Base-by-base conservation (phyloP, 1,140 invertebrate species). In the Pogonus chalceus region DNA sequence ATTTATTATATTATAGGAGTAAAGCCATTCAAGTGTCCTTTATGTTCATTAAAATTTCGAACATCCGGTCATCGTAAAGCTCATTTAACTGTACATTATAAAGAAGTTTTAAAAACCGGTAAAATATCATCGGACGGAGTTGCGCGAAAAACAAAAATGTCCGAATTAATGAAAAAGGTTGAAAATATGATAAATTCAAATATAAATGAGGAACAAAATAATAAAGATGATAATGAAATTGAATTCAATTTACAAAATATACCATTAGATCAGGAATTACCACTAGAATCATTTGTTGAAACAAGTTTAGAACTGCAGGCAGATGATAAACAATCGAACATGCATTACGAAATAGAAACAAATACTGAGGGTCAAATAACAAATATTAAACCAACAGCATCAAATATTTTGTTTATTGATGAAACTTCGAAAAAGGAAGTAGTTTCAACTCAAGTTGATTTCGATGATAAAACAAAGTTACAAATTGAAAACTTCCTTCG, bases 51-150 rank as follows among this genome's bases (percentile, higher is more conserved):
- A 20, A 69, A 72, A 51, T 88, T 87, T 62, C 67, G 84, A 63
- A 88, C 84, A 1, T 78, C 81, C 1, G 82, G 82, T 4, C 83
- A 85, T 56, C 73, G 78, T 23, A 84, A 83, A 59, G 75, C 79
- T 20, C 86, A 88, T 57, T 12, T 43, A 4, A 18, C 37, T 12
- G 37, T 43, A 4, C 37, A 43, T 18, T 43, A 12, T 43, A 43
- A 43, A 43, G 37, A 43, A 43, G 37, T 16, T 43, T 43, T 18
- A 16, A 9, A 18, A 12, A 43, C 37, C 3, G 37, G 37, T 18
- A 43, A 43, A 43, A 9, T 43, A 12, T 16, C 37, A 9, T 3
- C 3, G 7, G 37, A 43, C 4, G 18, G 7, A 10, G 18, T 43
- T 12, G 18, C 37, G 4, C 37, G 37, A 3, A 43, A 43, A 43